These are phyloP conservation scores for Ramazzottius varieornatus DNA, from an alignment of 2,888 invertebrate genomes.

Conservation along the genomic window DNA sequence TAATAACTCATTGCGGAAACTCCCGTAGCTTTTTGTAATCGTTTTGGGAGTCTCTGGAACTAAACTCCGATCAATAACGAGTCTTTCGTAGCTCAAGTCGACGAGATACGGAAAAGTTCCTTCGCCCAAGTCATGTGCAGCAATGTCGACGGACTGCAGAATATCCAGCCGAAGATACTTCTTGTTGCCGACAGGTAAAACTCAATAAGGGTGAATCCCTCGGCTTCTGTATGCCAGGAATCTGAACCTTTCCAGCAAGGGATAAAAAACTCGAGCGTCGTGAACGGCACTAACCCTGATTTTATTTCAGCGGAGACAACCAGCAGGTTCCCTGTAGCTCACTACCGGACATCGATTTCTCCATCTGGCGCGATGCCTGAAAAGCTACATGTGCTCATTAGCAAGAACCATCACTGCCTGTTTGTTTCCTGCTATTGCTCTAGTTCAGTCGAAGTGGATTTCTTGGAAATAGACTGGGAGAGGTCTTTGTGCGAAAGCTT, in stretches of 20 bases:
- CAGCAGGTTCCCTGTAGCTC: neutral
- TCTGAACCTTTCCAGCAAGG: too few species aligned
- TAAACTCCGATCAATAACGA: too few species aligned
- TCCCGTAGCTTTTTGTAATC: neutral
- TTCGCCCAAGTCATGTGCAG: constrained; percentile 11
- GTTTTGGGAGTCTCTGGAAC: neutral
- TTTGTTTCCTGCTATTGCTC: too few species aligned
- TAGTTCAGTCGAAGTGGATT: too few species aligned
- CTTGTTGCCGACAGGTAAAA: neutral
- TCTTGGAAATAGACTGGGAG: too few species aligned
- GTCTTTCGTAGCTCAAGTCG: constrained; percentile 11
- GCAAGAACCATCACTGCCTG: too few species aligned
- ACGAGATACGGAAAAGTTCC: constrained; percentile 11
- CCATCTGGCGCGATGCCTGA: too few species aligned
- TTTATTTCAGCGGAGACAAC: neutral
- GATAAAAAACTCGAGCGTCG: too few species aligned
- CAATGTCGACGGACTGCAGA: constrained; percentile 8
- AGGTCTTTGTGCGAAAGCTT: too few species aligned
- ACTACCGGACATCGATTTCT: neutral
- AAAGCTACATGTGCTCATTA: too few species aligned
- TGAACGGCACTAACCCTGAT: neutral
- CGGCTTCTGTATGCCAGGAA: neutral
- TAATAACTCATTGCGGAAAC: neutral
- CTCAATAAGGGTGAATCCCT: neutral
- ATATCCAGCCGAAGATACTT: neutral